Conservation (phyloP, 2,888 invertebrate genomes). For the Hyalella azteca region DNA sequence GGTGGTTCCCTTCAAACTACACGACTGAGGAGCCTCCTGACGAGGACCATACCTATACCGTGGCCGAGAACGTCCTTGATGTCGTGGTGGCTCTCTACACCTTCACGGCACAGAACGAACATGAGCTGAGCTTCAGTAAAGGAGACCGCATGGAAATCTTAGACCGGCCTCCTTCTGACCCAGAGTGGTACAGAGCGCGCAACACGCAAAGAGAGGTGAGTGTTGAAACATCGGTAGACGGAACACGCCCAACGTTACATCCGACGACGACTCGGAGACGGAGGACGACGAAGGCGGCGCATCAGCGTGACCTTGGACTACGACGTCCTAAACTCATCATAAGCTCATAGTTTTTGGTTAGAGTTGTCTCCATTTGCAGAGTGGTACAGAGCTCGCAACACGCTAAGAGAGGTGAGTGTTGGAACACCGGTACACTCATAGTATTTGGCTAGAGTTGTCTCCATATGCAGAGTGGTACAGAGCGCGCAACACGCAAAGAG, state of each 20-base stretch:
- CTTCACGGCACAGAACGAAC: constrained; percentile 73
- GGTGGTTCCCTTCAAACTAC: constrained; percentile 99
- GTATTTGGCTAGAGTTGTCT: too few species aligned
- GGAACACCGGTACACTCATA: too few species aligned
- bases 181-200: constrained; percentile 97
- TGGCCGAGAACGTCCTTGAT: constrained; percentile 82
- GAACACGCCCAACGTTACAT: too few species aligned
- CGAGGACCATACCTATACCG: constrained; percentile 58
- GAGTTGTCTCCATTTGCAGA: constrained; percentile 96
- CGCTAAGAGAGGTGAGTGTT: constrained; percentile 76
- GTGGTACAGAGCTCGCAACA: constrained; percentile 96
- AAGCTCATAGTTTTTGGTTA: too few species aligned
- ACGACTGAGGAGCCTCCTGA: constrained; percentile 67
- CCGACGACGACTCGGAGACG: too few species aligned
- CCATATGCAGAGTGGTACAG: constrained; percentile 99
- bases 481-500: constrained; percentile 90
- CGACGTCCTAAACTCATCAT: too few species aligned
- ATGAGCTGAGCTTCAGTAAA: constrained; percentile 95
- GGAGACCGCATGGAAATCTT: constrained; percentile 95
- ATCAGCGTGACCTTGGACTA: too few species aligned
- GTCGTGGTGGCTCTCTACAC: constrained; percentile 94
- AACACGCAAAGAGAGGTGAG: constrained; percentile 85
- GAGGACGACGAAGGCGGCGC: too few species aligned
- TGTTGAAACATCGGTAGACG: neutral
- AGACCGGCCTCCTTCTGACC: constrained; percentile 94